Conservation (phyloP, 92 coral and sea anemone genomes). For the Palythoa caribaeorum region DNA sequence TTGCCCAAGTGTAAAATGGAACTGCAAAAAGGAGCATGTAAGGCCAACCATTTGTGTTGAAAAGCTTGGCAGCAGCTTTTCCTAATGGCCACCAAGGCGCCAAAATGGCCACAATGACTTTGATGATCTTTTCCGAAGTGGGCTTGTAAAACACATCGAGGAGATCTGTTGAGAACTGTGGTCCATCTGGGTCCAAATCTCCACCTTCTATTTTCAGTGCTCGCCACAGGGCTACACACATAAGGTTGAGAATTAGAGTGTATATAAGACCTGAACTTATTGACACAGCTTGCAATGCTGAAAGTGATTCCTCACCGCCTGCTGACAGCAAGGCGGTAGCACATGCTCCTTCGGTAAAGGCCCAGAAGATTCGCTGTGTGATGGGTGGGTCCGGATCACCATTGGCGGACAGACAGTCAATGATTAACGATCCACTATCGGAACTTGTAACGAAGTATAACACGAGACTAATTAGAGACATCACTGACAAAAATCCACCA, state of each 20-base stretch:
- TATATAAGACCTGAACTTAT: conserved; percentile 83
- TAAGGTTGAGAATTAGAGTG: conserved; percentile 75
- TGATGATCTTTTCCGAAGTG: conserved; percentile 40
- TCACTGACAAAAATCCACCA: conserved; percentile 71
- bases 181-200: conserved; percentile 75
- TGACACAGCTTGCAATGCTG: conserved; percentile 86
- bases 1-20: conserved; percentile 72
- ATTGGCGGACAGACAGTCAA: conserved; percentile 91
- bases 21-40: conserved; percentile 67
- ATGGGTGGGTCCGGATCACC: conserved; percentile 92
- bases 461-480: conserved; percentile 77
- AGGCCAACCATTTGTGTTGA: conserved; percentile 23
- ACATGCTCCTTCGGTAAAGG: conserved; percentile 89
- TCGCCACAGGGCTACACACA: conserved; percentile 89
- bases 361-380: conserved; percentile 92
- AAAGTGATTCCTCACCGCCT: conserved; percentile 78
- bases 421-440: conserved; percentile 93
- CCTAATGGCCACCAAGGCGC: conserved; percentile 93
- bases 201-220: conserved; percentile 80
- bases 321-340: conserved; percentile 86
- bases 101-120: conserved; percentile 64
- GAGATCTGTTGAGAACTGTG: conserved; percentile 69
- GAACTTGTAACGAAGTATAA: conserved; percentile 94
- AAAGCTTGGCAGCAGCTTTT: conserved; percentile 67
- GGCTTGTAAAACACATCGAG: conserved; percentile 76